A percentile compares a stretch with the other conserved stretches of the same genome.
These are phyloP conservation scores for Anthrax anthrax DNA, from an alignment of 2,888 invertebrate species.

Conservation along the genomic window DNA sequence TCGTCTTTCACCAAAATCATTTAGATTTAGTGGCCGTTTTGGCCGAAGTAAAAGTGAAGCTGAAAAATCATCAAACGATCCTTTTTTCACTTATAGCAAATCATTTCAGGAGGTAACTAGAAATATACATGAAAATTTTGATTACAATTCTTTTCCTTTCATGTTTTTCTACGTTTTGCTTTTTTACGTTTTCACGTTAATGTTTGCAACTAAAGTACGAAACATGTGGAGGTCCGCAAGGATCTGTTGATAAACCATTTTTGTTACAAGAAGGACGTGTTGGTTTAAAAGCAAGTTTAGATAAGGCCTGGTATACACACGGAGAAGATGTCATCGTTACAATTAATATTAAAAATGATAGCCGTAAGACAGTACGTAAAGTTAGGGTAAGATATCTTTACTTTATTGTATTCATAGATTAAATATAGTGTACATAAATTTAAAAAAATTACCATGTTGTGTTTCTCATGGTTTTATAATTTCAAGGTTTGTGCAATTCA, in stretches of 20 bases:
- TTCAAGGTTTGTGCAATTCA: conserved; percentile 66
- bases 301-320: conserved; percentile 69
- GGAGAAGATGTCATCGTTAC: conserved; percentile 66
- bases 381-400: conserved; percentile 52
- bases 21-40: conserved; percentile 31
- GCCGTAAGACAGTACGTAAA: conserved; percentile 68
- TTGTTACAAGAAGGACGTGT: conserved; percentile 72
- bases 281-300: conserved; percentile 61
- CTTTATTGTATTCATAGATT: background rate
- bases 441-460: too few relatives aligned
- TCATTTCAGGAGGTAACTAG: conserved; percentile 26
- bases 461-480: too few relatives aligned
- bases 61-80: conserved; percentile 27
- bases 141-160: background rate
- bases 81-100: conserved; percentile 30
- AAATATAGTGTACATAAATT: too few relatives aligned
- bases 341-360: conserved; percentile 62
- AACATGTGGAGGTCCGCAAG: conserved; percentile 45
- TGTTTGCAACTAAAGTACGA: conserved; percentile 22
- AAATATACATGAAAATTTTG: background rate
- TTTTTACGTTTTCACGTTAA: too few relatives aligned
- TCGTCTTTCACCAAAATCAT: conserved; percentile 30
- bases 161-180: too few relatives aligned
- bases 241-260: conserved; percentile 67
- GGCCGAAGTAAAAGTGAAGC: conserved; percentile 33